Percentiles rank a stretch among this genome's conserved stretches.
These are phyloP conservation scores for Syndactyla subalaris DNA, from an alignment of 2,797 vertebrate species.

Conservation along the genomic window DNA sequence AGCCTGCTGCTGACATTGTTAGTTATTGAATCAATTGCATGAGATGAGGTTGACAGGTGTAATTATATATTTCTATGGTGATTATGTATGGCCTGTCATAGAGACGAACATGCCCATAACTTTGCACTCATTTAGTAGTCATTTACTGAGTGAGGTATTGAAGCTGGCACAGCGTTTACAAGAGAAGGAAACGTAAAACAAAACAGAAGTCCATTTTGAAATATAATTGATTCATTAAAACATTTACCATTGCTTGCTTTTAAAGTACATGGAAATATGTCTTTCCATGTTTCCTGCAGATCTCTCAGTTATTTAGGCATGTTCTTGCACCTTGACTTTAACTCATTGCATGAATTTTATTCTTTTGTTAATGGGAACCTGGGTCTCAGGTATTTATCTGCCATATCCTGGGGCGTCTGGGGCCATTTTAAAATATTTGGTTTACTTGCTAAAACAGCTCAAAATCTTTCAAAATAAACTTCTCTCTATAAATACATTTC, in stretches of 20 bases:
- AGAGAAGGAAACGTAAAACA: slow-evolving; percentile 55
- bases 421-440: not conserved
- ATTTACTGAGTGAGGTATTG: slow-evolving; percentile 76
- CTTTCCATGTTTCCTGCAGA: not conserved
- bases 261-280: not conserved
- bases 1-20: slow-evolving; percentile 76
- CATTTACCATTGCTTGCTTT: slow-evolving; percentile 23
- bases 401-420: not conserved
- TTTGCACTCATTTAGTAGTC: slow-evolving; percentile 75
- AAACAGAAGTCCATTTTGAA: slow-evolving; percentile 35
- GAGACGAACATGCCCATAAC: slow-evolving; percentile 77
- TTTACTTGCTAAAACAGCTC: not conserved
- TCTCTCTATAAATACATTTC: not conserved
- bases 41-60: slow-evolving; percentile 87
- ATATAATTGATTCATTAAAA: slow-evolving; percentile 61
- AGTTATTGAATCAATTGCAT: slow-evolving; percentile 87
- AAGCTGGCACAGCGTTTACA: slow-evolving; percentile 58
- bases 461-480: not conserved
- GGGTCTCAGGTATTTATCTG: not conserved
- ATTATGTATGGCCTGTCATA: slow-evolving; percentile 81
- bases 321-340: not conserved
- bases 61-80: slow-evolving; percentile 87
- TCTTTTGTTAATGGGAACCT: not conserved
- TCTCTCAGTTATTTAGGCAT: not conserved
- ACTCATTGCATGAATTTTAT: too few relatives aligned